Evolutionary conservation across 2,888 invertebrate genomes (phyloP).

Genomic region (Acholoe squamosa): DNA sequence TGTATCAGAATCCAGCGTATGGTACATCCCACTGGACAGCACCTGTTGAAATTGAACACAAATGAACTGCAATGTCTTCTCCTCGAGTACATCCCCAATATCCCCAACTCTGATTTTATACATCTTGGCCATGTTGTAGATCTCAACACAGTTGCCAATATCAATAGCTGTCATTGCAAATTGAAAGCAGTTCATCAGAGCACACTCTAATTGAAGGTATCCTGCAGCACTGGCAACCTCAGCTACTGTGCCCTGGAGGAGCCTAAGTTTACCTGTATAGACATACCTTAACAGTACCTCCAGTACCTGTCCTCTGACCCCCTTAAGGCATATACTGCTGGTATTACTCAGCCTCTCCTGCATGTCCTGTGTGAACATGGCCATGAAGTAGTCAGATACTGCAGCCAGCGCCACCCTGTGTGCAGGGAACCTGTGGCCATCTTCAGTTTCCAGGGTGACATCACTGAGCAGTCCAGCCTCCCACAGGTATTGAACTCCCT

Average conservation of each 20-base stretch:
- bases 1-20: not conserved
- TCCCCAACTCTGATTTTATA: not conserved
- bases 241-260: not conserved
- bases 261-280: not conserved
- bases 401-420: not conserved
- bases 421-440: not conserved
- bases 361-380: constrained; percentile 29
- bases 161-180: not conserved
- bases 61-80: not conserved
- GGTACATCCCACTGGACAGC: not conserved
- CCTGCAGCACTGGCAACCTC: not conserved
- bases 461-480: not conserved
- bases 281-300: not conserved
- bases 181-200: not conserved
- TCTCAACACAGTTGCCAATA: not conserved
- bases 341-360: not conserved
- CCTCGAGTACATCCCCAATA: not conserved
- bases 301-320: not conserved
- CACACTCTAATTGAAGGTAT: not conserved
- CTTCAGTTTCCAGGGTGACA: not conserved
- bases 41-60: not conserved
- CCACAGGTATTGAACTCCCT: not conserved
- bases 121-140: not conserved
- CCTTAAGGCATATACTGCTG: constrained; percentile 19
- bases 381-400: constrained; percentile 1